Conservation (phyloP, 2,888 invertebrate species). For the Leptothorax acervorum region DNA sequence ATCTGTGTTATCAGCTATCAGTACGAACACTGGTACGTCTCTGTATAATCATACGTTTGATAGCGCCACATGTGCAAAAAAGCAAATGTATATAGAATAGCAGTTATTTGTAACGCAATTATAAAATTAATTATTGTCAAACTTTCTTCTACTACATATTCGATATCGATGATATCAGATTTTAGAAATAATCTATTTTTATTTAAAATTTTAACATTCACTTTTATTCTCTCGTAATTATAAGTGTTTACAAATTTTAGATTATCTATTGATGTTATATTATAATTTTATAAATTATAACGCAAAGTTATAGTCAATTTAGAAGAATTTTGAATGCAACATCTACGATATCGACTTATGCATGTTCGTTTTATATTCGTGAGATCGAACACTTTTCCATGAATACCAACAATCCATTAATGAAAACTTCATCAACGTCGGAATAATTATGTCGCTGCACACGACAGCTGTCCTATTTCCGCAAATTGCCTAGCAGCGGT, state of each 20-base stretch:
- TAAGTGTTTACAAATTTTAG: slow-evolving; percentile 6
- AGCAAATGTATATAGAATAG: not conserved
- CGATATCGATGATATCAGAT: not conserved
- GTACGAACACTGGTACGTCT: not conserved
- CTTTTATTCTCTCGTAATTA: not conserved
- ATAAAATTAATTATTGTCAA: not conserved
- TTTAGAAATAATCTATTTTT: not conserved
- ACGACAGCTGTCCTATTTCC: slow-evolving; percentile 73
- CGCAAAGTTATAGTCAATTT: not conserved
- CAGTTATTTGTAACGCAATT: not conserved
- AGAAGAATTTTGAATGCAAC: not conserved
- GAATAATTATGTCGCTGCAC: slow-evolving; percentile 67
- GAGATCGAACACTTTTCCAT: slow-evolving; percentile 45
- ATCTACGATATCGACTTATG: slow-evolving; percentile 10
- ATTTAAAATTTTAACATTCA: not conserved
- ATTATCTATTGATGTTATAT: not conserved
- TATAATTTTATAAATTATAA: not conserved
- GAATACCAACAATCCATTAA: slow-evolving; percentile 60
- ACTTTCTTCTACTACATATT: not conserved
- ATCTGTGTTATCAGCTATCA: slow-evolving; percentile 33
- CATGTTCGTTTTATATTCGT: slow-evolving; percentile 65
- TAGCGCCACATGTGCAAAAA: slow-evolving; percentile 42
- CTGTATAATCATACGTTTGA: slow-evolving; percentile 12
- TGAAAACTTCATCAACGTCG: slow-evolving; percentile 72
- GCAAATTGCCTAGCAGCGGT: slow-evolving; percentile 54